These are phyloP conservation scores for Lasioglossum calceatum DNA, from an alignment of 2,888 invertebrate species.

Conservation along the genomic window DNA sequence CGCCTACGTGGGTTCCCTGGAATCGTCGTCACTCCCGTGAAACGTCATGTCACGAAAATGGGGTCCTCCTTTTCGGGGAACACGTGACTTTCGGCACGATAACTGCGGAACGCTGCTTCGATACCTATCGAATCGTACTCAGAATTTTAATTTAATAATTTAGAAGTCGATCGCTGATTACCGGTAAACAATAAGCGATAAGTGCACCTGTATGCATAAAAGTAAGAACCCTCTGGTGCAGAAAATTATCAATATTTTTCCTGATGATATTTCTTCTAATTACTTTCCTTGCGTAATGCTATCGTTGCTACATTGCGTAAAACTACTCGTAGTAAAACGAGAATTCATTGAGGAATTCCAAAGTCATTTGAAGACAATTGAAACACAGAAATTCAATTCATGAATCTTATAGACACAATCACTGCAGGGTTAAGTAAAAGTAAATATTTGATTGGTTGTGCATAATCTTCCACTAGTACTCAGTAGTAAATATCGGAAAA, in stretches of 20 bases:
- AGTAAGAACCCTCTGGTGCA: not conserved
- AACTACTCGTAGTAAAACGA: not conserved
- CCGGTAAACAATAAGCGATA: not conserved
- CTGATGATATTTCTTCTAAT: not conserved
- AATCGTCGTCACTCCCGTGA: conserved; percentile 46
- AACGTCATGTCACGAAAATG: conserved; percentile 45
- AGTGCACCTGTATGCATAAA: not conserved
- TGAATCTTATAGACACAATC: not conserved
- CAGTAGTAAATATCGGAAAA: not conserved
- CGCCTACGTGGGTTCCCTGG: conserved; percentile 55
- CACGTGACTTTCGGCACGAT: not conserved
- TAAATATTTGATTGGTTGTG: not conserved
- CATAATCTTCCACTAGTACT: not conserved
- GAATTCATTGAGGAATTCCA: not conserved
- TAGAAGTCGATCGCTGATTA: not conserved
- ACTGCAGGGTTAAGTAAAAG: not conserved
- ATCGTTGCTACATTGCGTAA: not conserved
- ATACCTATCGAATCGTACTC: not conserved
- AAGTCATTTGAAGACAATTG: not conserved
- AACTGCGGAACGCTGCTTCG: not conserved
- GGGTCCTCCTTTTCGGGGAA: conserved; percentile 17
- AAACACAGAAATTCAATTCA: not conserved
- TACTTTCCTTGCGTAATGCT: not conserved
- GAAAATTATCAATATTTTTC: not conserved
- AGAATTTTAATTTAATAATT: not conserved